Evolutionary conservation across 2,113 vertebrate genomes (phyloP), one percentile per base, ranked within the genome.

Genomic region (Rissa tridactyla): DNA sequence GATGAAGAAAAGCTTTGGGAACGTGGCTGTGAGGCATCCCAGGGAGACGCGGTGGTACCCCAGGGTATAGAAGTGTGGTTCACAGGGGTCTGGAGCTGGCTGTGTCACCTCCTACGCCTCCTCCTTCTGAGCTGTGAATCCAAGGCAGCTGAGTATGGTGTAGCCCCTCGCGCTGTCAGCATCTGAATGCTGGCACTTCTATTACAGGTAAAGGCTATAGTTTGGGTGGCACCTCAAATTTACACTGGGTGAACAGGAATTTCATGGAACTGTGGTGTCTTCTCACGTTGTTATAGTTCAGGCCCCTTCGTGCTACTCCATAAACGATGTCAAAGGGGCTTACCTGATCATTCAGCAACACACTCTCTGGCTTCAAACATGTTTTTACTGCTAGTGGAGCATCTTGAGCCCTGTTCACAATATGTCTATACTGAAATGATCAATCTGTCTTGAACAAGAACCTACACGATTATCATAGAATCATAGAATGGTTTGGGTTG

Each of bases 1-100:
- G 55, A 54, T 65, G 34, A 87, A 83, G 34, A 75, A 75, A 80
- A 70, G 11, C 51, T 55, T 84, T 84, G 57, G 20, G 55, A 83
- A 80, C 2, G 0, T 38, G 38, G 8, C 44, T 83, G 49, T 0
- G 2, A 64, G 30, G 85, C 20, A 58, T 71, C 14, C 25, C 57
- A 23, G 17, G 14, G 21, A 80, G 38, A 69, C 69, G 19, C 16
- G 25, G 18, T 66, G 16, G 40, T 51, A 66, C 6, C 10, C 10
- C 16, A 44, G 30, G 1, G 7, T 49, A 27, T 18, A 80, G 40
- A 66, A 36, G 51, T 2, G 1, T 2, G 1, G 23, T 20, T 75
- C 51, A 54, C 15, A 4, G 36, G 21, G 32, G 4, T 14, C 12
- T 22, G 26, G 23, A 38, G 5, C 27, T 70, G 82, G 26, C n/a